phyloP scores from a whole-genome alignment of 2,888 invertebrate species.

The Plebejus argus region DNA sequence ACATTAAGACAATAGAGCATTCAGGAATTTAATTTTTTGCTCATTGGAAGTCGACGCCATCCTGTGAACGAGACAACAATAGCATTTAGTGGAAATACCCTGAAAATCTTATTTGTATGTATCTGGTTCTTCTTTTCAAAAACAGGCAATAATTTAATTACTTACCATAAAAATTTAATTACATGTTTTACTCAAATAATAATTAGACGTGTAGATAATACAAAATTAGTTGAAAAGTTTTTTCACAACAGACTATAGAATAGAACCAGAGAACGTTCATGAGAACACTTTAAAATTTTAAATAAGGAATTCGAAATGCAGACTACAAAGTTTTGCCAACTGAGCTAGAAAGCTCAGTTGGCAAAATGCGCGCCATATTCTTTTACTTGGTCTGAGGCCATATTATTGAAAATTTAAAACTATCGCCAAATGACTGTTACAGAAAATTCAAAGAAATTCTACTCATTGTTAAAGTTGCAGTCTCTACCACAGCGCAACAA shows the following conservation, averaged over 20 bases:
- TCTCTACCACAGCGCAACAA: too few species aligned
- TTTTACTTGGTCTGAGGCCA: too few species aligned
- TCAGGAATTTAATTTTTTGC: conserved; percentile 3
- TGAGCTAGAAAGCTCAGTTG: neutral
- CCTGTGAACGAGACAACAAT: conserved; percentile 11
- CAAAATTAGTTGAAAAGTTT: neutral
- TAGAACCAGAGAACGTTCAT: neutral
- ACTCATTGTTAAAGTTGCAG: neutral
- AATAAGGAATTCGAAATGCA: neutral
- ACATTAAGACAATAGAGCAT: neutral
- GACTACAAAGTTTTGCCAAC: neutral
- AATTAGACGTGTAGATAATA: neutral
- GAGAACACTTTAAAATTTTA: neutral
- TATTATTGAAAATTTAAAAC: neutral
- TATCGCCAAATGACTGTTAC: neutral
- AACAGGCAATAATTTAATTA: neutral
- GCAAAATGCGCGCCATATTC: neutral
- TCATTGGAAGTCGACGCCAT: conserved; percentile 9
- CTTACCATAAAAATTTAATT: too few species aligned
- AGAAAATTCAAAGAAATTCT: conserved; percentile 8
- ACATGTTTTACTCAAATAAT: neutral
- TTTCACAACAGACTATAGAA: neutral
- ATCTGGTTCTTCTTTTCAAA: neutral
- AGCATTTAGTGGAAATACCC: neutral
- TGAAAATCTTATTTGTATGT: neutral